Base-by-base conservation (phyloP, 2,888 invertebrate species). In the Catocala fraxini region DNA sequence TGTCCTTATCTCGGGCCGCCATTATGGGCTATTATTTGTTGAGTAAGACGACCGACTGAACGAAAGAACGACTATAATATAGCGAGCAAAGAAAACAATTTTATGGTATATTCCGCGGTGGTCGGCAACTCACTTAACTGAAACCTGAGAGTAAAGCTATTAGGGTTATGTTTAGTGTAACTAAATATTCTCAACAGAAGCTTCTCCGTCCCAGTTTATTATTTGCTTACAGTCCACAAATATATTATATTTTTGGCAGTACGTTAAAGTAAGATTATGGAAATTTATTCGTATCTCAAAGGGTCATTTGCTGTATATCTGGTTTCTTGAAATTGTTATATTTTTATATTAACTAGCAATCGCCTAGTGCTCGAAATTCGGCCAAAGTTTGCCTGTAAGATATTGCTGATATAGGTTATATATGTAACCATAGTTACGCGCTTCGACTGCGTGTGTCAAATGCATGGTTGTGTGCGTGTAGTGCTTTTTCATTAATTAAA, bases 111-210 rank as follows among this genome's bases (percentile, higher is more conserved):
- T 87, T 58, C 84, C 78, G 86, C 86, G 89, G 90, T 92, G 92
- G 92, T 87, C 89, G 76, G 69, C 61, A 86, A 89, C 86, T 92
- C 93, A 93, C 93, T 93, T 92, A 93, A 88, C 81, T 87, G 93
- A 90, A 92, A 93, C 89, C 84, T 58, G 82, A 87, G 87, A 88
- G 78, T 70, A 71, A 77, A 87, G 83, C 87, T 86, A 91, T 90
- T 89, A 63, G 92, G 91, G 88, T 86, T 86, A 85, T 83, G 90
- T 93, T 90, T 91, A 82, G 80, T 71, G 93, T 86, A 93, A 93
- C 90, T 79, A 72, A 85, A 93, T 90, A 91, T 85, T 71, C 73
- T 71, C 80, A 77, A 85, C 90, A 90, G 90, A 87, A 91, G 91
- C 90, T 85, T 83, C 85, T 81, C 75, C 86, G 87, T 89, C 79